phyloP scores from a whole-genome alignment of 1,140 invertebrate genomes.

The Temnothorax nylanderi region DNA sequence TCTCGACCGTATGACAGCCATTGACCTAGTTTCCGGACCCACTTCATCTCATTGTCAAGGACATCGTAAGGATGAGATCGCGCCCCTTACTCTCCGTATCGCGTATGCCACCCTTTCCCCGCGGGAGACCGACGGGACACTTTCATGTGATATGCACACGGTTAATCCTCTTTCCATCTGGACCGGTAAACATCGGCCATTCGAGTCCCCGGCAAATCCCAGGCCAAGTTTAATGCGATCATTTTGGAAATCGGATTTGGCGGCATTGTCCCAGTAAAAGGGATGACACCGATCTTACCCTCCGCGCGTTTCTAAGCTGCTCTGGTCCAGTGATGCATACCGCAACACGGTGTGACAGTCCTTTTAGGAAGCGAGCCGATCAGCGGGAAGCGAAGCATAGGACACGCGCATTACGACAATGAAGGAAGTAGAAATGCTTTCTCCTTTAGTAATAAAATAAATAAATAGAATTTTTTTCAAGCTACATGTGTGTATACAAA shows the following conservation, averaged over 20 bases:
- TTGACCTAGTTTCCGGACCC: conserved; percentile 30
- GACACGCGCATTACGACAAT: neutral
- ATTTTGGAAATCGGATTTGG: conserved; percentile 81
- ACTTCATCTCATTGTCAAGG: conserved; percentile 43
- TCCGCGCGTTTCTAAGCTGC: conserved; percentile 68
- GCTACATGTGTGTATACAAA: neutral
- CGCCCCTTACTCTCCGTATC: conserved; percentile 60
- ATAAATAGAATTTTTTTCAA: neutral
- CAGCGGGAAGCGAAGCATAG: neutral
- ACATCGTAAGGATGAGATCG: conserved; percentile 62
- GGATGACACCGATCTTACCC: conserved; percentile 76
- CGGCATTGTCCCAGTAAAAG: conserved; percentile 74
- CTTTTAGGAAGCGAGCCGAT: conserved; percentile 18
- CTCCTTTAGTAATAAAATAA: neutral
- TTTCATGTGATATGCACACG: conserved; percentile 62
- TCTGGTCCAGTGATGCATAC: conserved; percentile 77
- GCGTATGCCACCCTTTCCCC: conserved; percentile 52
- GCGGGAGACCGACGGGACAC: conserved; percentile 50
- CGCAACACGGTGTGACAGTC: conserved; percentile 66
- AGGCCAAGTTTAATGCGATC: conserved; percentile 80
- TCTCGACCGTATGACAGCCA: conserved; percentile 17
- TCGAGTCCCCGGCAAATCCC: conserved; percentile 69
- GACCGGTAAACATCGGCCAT: conserved; percentile 77
- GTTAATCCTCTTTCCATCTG: conserved; percentile 75
- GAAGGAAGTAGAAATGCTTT: neutral